These are phyloP conservation scores for Orussus abietinus DNA, from an alignment of 1,140 invertebrate genomes.

Conservation along the genomic window DNA sequence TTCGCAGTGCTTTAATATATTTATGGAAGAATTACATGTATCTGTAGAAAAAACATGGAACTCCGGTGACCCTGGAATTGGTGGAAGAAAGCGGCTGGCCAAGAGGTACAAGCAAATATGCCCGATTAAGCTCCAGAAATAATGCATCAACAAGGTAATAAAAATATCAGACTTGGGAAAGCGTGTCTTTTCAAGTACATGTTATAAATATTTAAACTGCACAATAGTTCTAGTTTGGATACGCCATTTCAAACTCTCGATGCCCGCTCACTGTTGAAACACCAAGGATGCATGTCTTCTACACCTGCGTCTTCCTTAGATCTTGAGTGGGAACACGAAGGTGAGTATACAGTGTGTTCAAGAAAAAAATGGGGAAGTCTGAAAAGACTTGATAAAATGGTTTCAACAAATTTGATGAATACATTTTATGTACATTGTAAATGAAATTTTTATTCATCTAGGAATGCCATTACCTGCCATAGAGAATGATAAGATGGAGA, in stretches of 20 bases:
- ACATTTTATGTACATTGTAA: background rate
- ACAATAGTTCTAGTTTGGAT: slow-evolving; percentile 44
- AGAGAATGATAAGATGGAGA: slow-evolving; percentile 22
- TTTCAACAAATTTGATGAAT: too few species aligned
- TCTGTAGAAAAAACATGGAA: slow-evolving; percentile 34
- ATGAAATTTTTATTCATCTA: slow-evolving; percentile 7
- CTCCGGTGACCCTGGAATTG: slow-evolving; percentile 45
- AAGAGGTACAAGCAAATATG: slow-evolving; percentile 44
- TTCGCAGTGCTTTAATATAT: slow-evolving; percentile 5
- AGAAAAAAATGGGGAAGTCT: background rate
- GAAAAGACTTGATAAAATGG: too few species aligned
- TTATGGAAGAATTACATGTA: slow-evolving; percentile 2
- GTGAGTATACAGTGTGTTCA: slow-evolving; percentile 21
- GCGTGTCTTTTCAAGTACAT: background rate
- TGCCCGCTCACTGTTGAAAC: slow-evolving; percentile 47
- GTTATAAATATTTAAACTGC: slow-evolving; percentile 9
- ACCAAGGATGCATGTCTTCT: slow-evolving; percentile 41
- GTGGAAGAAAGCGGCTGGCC: slow-evolving; percentile 50
- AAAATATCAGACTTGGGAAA: background rate
- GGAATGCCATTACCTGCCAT: slow-evolving; percentile 27
- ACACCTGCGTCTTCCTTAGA: slow-evolving; percentile 58
- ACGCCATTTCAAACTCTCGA: slow-evolving; percentile 53
- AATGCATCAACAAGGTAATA: slow-evolving; percentile 36
- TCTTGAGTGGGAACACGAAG: slow-evolving; percentile 62
- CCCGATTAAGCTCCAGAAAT: slow-evolving; percentile 41